Percentiles rank a stretch among this genome's conserved stretches.
Evolutionary conservation across 1,140 invertebrate genomes (phyloP).

Genomic region (Caenorhabditis inopinata): DNA sequence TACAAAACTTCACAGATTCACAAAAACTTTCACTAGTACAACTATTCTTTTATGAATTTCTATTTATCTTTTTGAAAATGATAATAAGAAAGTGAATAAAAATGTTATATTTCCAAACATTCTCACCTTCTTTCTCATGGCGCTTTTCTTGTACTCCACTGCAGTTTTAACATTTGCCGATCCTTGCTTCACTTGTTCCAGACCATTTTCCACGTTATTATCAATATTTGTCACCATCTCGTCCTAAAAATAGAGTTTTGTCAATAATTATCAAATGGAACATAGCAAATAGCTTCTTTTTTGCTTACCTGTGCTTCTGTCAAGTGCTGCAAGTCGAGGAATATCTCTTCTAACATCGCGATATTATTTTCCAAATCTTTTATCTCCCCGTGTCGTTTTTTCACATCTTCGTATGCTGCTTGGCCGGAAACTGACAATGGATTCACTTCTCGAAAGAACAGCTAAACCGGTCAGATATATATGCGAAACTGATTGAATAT

Average conservation of each 20-base stretch:
- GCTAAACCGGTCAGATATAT: background rate
- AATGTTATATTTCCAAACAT: too few relatives aligned
- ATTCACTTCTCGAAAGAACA: conserved; percentile 38
- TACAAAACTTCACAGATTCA: too few relatives aligned
- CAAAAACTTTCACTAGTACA: too few relatives aligned
- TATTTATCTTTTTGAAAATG: too few relatives aligned
- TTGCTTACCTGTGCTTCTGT: background rate
- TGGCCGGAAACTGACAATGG: conserved; percentile 33
- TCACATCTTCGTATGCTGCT: conserved; percentile 35
- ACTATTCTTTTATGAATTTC: too few relatives aligned
- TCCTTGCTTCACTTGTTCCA: background rate
- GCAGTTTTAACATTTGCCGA: background rate
- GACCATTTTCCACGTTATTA: conserved; percentile 14
- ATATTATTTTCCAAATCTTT: conserved; percentile 35
- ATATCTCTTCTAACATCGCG: conserved; percentile 26
- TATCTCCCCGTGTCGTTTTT: conserved; percentile 38
- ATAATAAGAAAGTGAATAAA: too few relatives aligned
- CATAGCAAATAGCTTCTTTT: background rate
- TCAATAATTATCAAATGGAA: background rate
- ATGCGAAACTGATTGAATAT: background rate
- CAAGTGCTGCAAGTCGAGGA: conserved; percentile 29
- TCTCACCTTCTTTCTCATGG: conserved; percentile 22
- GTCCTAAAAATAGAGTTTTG: background rate
- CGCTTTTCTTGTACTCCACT: conserved; percentile 33
- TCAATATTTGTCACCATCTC: conserved; percentile 23